Base-by-base conservation (phyloP, 1,140 invertebrate genomes). In the Melanaphis sacchari region DNA sequence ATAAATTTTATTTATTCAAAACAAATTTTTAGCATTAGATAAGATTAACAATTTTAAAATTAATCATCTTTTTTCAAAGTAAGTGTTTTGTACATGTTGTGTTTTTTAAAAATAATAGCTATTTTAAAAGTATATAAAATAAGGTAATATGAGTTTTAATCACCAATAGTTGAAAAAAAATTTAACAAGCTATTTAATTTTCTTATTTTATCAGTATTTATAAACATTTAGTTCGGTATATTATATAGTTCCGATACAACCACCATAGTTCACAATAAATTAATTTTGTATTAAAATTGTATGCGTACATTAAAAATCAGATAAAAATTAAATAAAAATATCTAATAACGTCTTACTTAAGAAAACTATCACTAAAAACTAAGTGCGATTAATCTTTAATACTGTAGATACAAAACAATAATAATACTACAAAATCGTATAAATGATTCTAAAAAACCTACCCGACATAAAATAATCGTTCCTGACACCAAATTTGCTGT, bases 381-480 rank as follows among this genome's bases (percentile, higher is more conserved):
- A 76, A 76, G 31, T n/a, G 21, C 59, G 3, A 76, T 76, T 18
- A 5, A 36, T 18, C 59, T 18, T 11, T 31, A n/a, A 76, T 15
- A 11, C 31, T 15, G 31, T n/a, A 66, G 31, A 85, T 11, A 84
- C 8, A 0, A 84, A 40, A 84, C 38, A 41, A 85, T 40, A 84
- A 26, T 26, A 46, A 88, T 49, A 76, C n/a, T 76, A 76, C 26
- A 88, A 88, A 88, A 88, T 21, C 43, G 6, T 88, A 88, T 21
- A 49, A 36, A 89, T 89, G 36, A 54, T 89, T 89, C 24, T 38
- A 38, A 90, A 90, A 66, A 52, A 90, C 89, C 89, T 59, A 90
- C 89, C 89, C 52, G 9, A 24, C 40, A 41, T 90, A 90, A 90
- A 90, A 90, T 41, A 66, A 66, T 59, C 52, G 89, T 90, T 90